Conservation (phyloP, 1,140 invertebrate species). For the Hormaphis cornu region DNA sequence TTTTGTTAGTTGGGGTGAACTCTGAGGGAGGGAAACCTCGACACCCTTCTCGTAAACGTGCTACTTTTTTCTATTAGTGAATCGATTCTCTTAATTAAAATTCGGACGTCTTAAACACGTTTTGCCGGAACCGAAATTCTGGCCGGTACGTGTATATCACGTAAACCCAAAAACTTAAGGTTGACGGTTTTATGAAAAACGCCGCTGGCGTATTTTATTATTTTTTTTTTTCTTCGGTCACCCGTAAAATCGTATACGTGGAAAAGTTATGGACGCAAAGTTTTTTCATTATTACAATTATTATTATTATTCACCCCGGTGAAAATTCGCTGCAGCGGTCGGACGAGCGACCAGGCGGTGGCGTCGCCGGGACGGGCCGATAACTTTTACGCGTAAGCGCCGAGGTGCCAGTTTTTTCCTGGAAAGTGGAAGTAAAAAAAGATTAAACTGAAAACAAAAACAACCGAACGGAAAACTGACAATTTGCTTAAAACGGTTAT, state of each 20-base stretch:
- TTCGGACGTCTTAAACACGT: no score
- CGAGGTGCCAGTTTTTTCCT: neutral
- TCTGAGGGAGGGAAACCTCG: no score
- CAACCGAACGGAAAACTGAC: no score
- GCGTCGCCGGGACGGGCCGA: neutral
- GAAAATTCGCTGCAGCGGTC: neutral
- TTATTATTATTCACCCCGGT: neutral
- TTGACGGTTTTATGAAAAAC: neutral
- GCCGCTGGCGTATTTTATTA: neutral
- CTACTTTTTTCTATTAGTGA: no score
- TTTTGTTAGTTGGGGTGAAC: no score
- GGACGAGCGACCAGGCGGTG: no score
- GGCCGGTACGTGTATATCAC: neutral
- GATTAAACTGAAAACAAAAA: no score
- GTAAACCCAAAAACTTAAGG: neutral
- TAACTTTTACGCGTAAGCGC: neutral
- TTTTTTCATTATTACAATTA: constrained; percentile 17
- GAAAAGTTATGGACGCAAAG: neutral
- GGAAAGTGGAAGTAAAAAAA: neutral
- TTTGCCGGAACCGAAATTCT: no score
- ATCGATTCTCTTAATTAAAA: no score
- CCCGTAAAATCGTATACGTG: neutral
- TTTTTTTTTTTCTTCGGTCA: neutral
- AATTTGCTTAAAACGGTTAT: neutral
- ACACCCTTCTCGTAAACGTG: no score